Conservation (phyloP, 2,797 vertebrate species). For the Sciurus vulgaris region DNA sequence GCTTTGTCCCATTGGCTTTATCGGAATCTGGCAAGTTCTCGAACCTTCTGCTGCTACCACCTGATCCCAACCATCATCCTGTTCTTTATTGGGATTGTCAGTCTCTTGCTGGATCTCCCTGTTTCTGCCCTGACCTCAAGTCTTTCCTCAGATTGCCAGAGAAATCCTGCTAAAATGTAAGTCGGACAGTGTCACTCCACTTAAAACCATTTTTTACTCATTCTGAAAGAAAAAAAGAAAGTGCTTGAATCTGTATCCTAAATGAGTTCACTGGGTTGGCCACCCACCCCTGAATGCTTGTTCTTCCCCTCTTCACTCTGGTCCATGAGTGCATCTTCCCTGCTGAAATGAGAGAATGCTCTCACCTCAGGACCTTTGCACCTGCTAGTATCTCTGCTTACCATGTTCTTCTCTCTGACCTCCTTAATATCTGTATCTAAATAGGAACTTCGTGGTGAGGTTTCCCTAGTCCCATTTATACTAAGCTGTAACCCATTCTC, state of each 20-base stretch:
- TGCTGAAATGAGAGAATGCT: too few relatives aligned
- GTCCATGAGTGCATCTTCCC: background rate
- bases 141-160: background rate
- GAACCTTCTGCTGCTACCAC: background rate
- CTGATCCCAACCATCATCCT: background rate
- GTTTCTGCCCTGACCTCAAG: background rate
- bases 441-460: background rate
- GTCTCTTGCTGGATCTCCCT: background rate
- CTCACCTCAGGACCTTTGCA: background rate
- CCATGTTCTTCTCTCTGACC: background rate
- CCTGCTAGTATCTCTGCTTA: background rate
- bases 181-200: background rate
- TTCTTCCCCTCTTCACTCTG: background rate
- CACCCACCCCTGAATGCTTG: background rate
- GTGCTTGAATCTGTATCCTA: background rate
- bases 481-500: background rate
- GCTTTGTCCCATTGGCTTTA: background rate
- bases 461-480: background rate
- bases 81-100: background rate
- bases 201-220: background rate
- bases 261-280: background rate
- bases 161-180: background rate
- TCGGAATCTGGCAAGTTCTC: background rate
- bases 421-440: background rate
- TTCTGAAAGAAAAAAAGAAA: background rate